Base-by-base conservation (phyloP, 2,797 vertebrate genomes). In the Poeciliopsis presidionis region DNA sequence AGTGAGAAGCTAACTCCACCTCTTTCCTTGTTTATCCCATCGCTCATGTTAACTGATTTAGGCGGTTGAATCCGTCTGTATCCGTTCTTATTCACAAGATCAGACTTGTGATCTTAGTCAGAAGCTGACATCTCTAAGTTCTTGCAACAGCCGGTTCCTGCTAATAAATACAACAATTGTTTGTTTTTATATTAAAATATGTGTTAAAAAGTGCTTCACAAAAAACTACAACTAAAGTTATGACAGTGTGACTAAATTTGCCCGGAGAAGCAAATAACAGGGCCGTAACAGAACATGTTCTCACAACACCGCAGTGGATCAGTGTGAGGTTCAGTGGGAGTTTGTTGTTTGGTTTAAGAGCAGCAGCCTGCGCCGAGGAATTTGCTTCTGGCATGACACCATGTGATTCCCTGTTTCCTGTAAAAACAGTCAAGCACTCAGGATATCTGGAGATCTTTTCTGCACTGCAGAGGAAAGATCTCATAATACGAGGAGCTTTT, bases 381-480 rank as follows among this genome's bases (percentile, higher is more conserved):
- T 83, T 79, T 41, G 74, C 83, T 83, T 77, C 51, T 87, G 76
- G 79, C 74, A 75, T 76, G n/a, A 80, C 71, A 90, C 85, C 84
- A 78, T 65, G 53, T 77, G 33, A 47, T 76, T 86, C 46, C 11
- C 65, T 5, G 39, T 72, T 77, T 80, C 59, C 47, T 72, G 78
- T 77, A 79, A 87, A 82, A 75, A 86, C 77, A 86, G 74, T 72
- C 79, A 70, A 61, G 46, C 76, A 55, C 45, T 84, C 47, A 75
- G n/a, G 78, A 83, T 82, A 33, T 80, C 51, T 75, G 1, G 28
- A 81, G 81, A 76, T 70, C 63, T 46, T 28, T 76, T 84, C 75
- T 82, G 72, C 67, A 47, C 30, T 59, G 67, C 78, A 41, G 36
- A 75, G 61, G n/a, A 80, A 69, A 80, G 86, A 77, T 70, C 46